Evolutionary conservation across 1,140 invertebrate genomes (phyloP), one percentile per base, ranked within the genome.

Genomic region (Plodia interpunctella): DNA sequence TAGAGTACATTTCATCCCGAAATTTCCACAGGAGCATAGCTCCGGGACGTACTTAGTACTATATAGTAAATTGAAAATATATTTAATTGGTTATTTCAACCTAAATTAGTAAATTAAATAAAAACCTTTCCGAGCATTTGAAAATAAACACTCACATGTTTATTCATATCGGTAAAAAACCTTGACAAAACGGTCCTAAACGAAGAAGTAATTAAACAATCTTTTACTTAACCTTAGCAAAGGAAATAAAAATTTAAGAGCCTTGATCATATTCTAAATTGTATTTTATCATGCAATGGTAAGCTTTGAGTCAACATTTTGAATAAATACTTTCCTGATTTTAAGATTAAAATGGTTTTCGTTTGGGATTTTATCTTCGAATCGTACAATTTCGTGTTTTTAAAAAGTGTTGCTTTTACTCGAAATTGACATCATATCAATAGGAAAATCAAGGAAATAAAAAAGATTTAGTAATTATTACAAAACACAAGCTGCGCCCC

Each of bases 191-290:
- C 5, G n/a, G 51, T 18, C 51, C 2, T 53, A 25, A 21, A 21
- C 17, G 2, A 25, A 21, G 4, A 44, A 44, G 3, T 44, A 44
- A 44, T 44, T 44, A 44, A 4, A 53, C 1, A 53, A n/a, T 21
- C 51, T 25, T 53, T n/a, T 13, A 15, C 51, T 8, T 21, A 21
- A 25, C 17, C 52, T 32, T 55, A 44, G 50, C 15, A 21, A 50
- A 17, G 20, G 52, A 59, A 49, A 49, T 60, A 35, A 50, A 53
- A 62, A 38, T 57, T 59, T 21, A 58, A 65, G 60, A 59, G 20
- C 63, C 63, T 65, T 66, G 50, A 62, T 60, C 64, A 32, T 59
- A 11, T 62, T 66, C 52, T 28, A 49, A 62, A 62, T 59, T 60
- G 58, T 55, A 30, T 19, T 57, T 17, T 17, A 57, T 35, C 63